Conservation (phyloP, 2,113 vertebrate species). For the Oplegnathus fasciatus region DNA sequence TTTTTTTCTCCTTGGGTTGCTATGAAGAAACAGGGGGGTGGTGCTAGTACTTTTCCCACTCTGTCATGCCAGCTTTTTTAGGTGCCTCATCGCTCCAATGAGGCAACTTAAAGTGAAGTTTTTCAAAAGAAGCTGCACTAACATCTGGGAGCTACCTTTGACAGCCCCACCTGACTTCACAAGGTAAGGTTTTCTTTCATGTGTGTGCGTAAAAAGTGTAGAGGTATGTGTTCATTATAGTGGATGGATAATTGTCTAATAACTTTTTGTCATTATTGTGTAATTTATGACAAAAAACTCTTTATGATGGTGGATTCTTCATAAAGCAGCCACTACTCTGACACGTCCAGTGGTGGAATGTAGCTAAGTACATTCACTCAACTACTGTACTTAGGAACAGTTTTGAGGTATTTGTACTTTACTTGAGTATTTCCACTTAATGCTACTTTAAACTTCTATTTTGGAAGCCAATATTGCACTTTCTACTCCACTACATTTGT, state of each 20-base stretch:
- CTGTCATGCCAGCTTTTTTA: slow-evolving; percentile 24
- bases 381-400: not conserved
- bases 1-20: not conserved
- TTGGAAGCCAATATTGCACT: too few relatives aligned
- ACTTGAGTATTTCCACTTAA: not conserved
- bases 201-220: not conserved
- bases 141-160: not conserved
- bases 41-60: slow-evolving; percentile 73
- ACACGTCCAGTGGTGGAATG: not conserved
- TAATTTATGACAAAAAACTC: not conserved
- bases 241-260: not conserved
- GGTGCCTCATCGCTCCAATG: slow-evolving; percentile 18
- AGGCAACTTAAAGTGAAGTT: slow-evolving; percentile 22
- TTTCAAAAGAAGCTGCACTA: not conserved
- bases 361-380: not conserved
- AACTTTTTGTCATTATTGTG: slow-evolving; percentile 3
- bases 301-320: not conserved
- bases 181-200: slow-evolving; percentile 44
- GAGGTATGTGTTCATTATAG: not conserved
- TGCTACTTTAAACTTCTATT: too few relatives aligned
- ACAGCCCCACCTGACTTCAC: not conserved
- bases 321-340: not conserved
- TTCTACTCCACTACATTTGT: not conserved
- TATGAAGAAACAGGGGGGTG: slow-evolving; percentile 49
- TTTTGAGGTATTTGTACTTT: not conserved